Evolutionary conservation across 1,140 invertebrate genomes (phyloP).

Genomic region (Homalodisca vitripennis): DNA sequence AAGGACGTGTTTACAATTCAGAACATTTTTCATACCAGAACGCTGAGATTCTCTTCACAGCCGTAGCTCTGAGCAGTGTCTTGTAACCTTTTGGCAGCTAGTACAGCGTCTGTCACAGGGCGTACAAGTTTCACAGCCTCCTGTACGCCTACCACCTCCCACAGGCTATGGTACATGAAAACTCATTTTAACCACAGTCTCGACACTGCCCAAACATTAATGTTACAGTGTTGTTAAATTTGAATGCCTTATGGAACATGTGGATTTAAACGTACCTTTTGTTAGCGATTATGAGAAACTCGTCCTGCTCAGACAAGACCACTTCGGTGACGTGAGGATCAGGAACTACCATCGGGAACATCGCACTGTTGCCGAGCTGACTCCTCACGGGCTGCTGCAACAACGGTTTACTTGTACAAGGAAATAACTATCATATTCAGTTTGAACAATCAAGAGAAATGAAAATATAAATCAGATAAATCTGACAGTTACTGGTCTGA

Average conservation of each 20-base stretch:
- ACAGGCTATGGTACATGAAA: slow-evolving; percentile 55
- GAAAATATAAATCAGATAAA: too few relatives aligned
- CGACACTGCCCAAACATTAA: too few relatives aligned
- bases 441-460: not conserved
- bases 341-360: slow-evolving; percentile 63
- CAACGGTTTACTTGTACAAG: too few relatives aligned
- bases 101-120: slow-evolving; percentile 68
- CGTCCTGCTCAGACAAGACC: slow-evolving; percentile 72
- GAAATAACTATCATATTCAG: slow-evolving; percentile 1
- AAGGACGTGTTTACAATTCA: too few relatives aligned
- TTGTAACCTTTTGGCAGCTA: slow-evolving; percentile 77
- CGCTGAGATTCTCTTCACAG: slow-evolving; percentile 74
- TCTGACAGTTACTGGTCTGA: too few relatives aligned
- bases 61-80: slow-evolving; percentile 81
- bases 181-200: too few relatives aligned
- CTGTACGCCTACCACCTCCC: slow-evolving; percentile 72
- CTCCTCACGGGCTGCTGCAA: slow-evolving; percentile 45
- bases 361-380: slow-evolving; percentile 61
- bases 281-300: slow-evolving; percentile 78
- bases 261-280: slow-evolving; percentile 53
- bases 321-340: slow-evolving; percentile 75
- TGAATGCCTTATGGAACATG: too few relatives aligned
- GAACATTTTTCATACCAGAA: too few relatives aligned
- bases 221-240: too few relatives aligned
- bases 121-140: slow-evolving; percentile 73